A percentile compares a stretch with the other conserved stretches of the same genome.
Conservation (phyloP, 2,888 invertebrate species). For the Chrysopilus asiliformis region DNA sequence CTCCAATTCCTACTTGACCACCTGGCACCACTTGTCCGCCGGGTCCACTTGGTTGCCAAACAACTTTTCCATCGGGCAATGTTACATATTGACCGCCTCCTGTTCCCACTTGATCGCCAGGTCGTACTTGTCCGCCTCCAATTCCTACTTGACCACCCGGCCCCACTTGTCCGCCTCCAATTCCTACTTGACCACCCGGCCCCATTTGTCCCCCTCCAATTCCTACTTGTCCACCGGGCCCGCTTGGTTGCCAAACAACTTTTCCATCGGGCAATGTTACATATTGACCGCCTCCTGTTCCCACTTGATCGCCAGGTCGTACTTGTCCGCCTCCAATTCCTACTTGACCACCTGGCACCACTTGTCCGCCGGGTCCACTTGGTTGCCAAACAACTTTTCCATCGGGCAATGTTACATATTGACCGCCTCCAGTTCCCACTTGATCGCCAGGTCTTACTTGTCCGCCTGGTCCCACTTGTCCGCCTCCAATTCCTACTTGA, state of each 20-base stretch:
- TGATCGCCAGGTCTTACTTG: not conserved
- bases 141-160: too few species aligned
- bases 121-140: too few species aligned
- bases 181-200: too few species aligned
- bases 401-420: not conserved
- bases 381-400: too few species aligned
- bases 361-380: too few species aligned
- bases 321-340: not conserved
- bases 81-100: too few species aligned
- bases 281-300: not conserved
- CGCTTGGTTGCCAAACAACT: not conserved
- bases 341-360: not conserved
- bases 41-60: too few species aligned
- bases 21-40: constrained; percentile 15
- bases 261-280: not conserved
- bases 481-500: not conserved
- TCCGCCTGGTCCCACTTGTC: not conserved
- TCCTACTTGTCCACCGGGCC: too few species aligned
- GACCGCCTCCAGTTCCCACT: not conserved
- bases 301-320: not conserved
- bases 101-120: too few species aligned
- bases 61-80: too few species aligned
- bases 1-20: constrained; percentile 4
- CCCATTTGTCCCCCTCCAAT: constrained; percentile 1
- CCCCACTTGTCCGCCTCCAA: constrained; percentile 3